Evolutionary conservation across 2,797 vertebrate species (phyloP).

Genomic region (Hylomyscus alleni): DNA sequence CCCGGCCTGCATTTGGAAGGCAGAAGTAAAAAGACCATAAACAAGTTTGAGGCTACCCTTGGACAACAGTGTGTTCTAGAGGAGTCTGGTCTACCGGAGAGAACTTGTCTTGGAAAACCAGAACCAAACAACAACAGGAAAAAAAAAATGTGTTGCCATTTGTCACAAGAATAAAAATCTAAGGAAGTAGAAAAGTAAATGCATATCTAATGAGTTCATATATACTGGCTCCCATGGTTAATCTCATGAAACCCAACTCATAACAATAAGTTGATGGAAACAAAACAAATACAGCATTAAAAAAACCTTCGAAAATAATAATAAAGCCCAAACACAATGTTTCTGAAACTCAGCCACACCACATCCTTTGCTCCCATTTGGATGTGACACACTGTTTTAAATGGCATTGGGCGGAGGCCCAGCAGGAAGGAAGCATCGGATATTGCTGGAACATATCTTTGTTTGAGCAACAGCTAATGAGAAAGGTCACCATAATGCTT

Average conservation of each 20-base stretch:
- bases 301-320: constrained; percentile 61
- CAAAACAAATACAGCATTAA: constrained; percentile 1
- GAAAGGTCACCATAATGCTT: constrained; percentile 85
- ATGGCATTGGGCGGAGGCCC: constrained; percentile 80
- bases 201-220: not conserved
- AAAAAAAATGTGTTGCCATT: not conserved
- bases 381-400: constrained; percentile 80
- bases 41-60: not conserved
- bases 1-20: not conserved
- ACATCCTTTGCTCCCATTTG: constrained; percentile 64
- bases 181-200: constrained; percentile 11
- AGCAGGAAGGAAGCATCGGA: constrained; percentile 86
- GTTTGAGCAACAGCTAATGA: constrained; percentile 85
- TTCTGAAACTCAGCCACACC: constrained; percentile 44
- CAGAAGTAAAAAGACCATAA: not conserved
- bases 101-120: not conserved
- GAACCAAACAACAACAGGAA: not conserved
- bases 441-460: constrained; percentile 86
- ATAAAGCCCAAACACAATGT: constrained; percentile 65
- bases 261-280: constrained; percentile 55
- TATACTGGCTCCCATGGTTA: not conserved
- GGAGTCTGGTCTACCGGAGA: not conserved
- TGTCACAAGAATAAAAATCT: constrained; percentile 34
- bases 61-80: not conserved
- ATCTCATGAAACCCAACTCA: constrained; percentile 37